Evolutionary conservation across 2,113 vertebrate genomes (phyloP).

Genomic region (Menura novaehollandiae): DNA sequence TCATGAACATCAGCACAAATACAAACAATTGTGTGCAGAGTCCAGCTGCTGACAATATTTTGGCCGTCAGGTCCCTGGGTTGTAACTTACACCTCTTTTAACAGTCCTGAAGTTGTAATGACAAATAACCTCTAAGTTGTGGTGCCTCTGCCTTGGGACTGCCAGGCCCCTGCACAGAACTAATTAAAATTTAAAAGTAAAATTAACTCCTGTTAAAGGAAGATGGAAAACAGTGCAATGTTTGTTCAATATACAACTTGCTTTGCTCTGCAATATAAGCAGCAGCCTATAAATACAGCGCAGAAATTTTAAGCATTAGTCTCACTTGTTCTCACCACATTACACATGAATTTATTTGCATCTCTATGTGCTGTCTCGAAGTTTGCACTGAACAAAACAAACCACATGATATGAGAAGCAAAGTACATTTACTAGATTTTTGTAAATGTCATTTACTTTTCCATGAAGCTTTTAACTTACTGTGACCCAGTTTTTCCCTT

Average conservation of each 20-base stretch:
- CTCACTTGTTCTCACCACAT: not conserved
- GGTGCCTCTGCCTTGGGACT: conserved; percentile 13
- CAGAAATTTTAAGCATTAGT: not conserved
- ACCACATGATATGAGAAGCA: not conserved
- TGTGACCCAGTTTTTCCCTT: not conserved
- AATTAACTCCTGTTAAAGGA: conserved; percentile 62
- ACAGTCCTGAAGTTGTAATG: not conserved
- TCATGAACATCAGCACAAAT: not conserved
- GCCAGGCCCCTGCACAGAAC: conserved; percentile 29
- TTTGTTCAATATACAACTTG: not conserved
- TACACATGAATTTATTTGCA: not conserved
- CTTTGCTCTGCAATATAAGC: not conserved
- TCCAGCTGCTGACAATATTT: not conserved
- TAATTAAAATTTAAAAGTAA: conserved; percentile 63
- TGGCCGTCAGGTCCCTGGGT: not conserved
- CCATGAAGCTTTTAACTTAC: not conserved
- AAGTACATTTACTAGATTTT: not conserved
- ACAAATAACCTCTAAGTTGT: not conserved
- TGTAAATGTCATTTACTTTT: not conserved
- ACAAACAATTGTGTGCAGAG: not conserved
- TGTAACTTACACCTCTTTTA: not conserved
- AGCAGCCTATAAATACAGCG: not conserved
- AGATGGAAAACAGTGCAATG: conserved; percentile 53
- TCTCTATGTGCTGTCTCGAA: not conserved
- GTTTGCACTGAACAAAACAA: not conserved